Base-by-base conservation (phyloP, 2,113 vertebrate genomes). In the Rhinolophus ferrumequinum region DNA sequence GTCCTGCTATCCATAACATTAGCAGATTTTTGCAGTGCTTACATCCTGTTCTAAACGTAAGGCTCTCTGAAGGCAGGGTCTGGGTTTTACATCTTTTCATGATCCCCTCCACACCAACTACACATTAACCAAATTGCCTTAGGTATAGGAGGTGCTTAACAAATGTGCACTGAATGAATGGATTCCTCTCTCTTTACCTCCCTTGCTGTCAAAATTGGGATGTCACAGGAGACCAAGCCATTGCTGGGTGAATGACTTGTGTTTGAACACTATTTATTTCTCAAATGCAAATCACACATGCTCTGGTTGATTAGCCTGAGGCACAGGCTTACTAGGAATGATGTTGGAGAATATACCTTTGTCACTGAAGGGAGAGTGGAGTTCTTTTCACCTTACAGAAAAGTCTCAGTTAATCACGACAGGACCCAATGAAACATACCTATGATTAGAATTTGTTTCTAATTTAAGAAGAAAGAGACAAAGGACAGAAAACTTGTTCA, bases 391-490 rank as follows among this genome's bases (percentile, higher is more conserved):
- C 3, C 3, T 56, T 73, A 22, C 19, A 69, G 10, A 44, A 86
- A 88, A 77, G 3, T n/a, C 19, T 93, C 18, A 13, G 50, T 73
- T 89, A 89, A 89, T 41, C 30, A 66, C 52, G 35, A 38, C 30
- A 66, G 58, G 35, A 38, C 5, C 33, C 41, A 95, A 8, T 47
- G 44, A 83, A 5, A 41, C 75, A 64, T 62, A 85, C 58, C 7
- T 15, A 73, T 47, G 72, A 69, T 88, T 76, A 60, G 28, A 77
- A 81, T 22, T 82, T 26, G 41, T 93, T 88, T 62, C 33, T n/a
- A 44, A 81, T 76, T 90, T 81, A 75, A 77, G n/a, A 92, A 72
- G 22, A 47, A 90, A 35, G 38, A 90, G 21, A 60, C 38, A 62
- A 91, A 91, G 11, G 21, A 52, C 13, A 81, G 38, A 88, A 72